Base-by-base conservation (phyloP, 92 coral and sea anemone species). In the Paramuricea clavata region DNA sequence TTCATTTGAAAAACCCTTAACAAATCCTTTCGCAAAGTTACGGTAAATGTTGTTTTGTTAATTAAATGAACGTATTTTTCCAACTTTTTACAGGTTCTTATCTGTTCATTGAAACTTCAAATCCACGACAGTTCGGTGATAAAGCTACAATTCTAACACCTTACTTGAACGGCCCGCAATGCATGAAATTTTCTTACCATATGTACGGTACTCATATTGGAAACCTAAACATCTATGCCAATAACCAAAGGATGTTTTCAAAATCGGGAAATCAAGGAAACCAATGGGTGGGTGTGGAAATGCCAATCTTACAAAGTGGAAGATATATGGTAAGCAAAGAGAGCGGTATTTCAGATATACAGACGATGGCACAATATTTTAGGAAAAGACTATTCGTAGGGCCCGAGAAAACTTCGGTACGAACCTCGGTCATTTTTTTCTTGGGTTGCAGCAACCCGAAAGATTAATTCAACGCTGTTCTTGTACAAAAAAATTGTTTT, bases 241-340 rank as follows among this genome's bases (percentile, higher is more conserved):
- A 76, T 54, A 26, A 50, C 10, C 22, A 54, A 16, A 27, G 15
- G 2, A 50, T 76, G 2, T 76, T 26, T 76, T 22, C 49, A 23
- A 39, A 49, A 76, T 10, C 69, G 22, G 82, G 82, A 76, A 17
- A 54, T 26, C 67, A 76, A 76, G 82, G 82, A 50, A 7, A 33
- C 1, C 10, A 12, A 49, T 76, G 82, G 82, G 34, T 19, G n/a
- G 2, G 30, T n/a, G 28, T 31, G 9, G 79, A 73, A 16, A 3
- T n/a, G 1, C 16, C 28, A 39, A 73, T 73, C n/a, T 19, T 15
- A 6, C 41, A 42, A 73, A 1, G 35, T 3, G 79, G 79, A 73
- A 21, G 57, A 8, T 73, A 73, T 31, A 73, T 10, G 79, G 79
- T 73, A 39, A 73, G 27, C 10, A 39, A 39, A 39, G 10, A 4